Percentiles rank a stretch among this genome's conserved stretches.
phyloP scores from a whole-genome alignment of 2,113 vertebrate species.

The Camarhynchus parvulus region DNA sequence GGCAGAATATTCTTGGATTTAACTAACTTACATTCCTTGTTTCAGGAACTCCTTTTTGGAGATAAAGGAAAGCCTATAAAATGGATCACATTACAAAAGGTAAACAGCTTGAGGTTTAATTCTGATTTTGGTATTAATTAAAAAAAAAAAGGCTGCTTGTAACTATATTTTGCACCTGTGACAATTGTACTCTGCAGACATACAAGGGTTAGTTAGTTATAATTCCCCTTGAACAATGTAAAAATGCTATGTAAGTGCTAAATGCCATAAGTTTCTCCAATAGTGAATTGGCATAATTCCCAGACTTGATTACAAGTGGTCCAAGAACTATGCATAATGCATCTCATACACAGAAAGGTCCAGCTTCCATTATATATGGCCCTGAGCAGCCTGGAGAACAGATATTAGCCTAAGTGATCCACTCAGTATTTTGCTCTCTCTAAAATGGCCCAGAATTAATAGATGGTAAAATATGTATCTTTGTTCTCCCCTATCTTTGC shows the following conservation, averaged over 20 bases:
- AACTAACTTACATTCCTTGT: too few relatives aligned
- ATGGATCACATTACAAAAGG: background rate
- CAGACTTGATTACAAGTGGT: conserved; percentile 19
- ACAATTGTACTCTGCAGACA: background rate
- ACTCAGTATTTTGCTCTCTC: background rate
- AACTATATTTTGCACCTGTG: background rate
- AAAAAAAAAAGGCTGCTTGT: background rate
- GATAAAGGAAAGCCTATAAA: background rate
- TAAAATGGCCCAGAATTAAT: conserved; percentile 19
- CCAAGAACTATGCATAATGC: background rate
- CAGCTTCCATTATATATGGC: conserved; percentile 25
- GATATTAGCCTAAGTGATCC: conserved; percentile 8
- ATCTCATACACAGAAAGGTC: conserved; percentile 7
- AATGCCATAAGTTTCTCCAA: background rate
- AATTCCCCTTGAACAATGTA: background rate
- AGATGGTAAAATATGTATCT: background rate
- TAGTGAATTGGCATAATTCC: conserved; percentile 20
- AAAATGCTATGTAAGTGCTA: background rate
- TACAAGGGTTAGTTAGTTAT: background rate
- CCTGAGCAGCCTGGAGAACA: background rate
- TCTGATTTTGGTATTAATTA: background rate
- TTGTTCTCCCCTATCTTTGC: background rate
- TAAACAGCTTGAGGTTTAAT: background rate
- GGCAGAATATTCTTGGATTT: background rate
- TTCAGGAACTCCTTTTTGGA: background rate